Percentiles rank a stretch among this genome's conserved stretches.
phyloP scores from a whole-genome alignment of 2,113 vertebrate species.

The Chrysemys picta region DNA sequence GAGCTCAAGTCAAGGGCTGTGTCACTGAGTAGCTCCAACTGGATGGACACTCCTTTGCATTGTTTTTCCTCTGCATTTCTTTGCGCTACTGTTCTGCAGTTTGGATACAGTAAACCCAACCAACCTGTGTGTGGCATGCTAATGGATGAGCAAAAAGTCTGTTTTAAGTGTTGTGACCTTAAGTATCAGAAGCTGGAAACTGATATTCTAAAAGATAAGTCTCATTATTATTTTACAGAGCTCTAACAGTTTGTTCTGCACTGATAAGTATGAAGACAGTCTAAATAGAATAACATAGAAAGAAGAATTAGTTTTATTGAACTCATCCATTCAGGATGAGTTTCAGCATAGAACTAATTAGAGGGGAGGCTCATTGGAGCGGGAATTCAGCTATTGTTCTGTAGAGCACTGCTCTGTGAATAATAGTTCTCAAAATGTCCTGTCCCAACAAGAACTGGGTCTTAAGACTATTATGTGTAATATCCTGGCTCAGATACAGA shows the following conservation, averaged over 20 bases:
- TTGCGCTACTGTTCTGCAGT: background rate
- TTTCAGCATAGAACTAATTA: background rate
- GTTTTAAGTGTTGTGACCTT: background rate
- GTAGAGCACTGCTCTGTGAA: accelerated
- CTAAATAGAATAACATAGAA: background rate
- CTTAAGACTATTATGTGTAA: background rate
- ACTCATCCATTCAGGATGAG: background rate
- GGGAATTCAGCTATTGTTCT: background rate
- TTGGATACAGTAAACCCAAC: background rate
- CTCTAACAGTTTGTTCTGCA: background rate
- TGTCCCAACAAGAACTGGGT: background rate
- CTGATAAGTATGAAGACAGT: background rate
- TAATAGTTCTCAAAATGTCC: background rate
- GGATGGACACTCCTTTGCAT: background rate
- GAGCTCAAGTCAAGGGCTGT: too few species aligned
- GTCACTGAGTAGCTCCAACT: background rate
- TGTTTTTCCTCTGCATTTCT: background rate
- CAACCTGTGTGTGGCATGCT: background rate
- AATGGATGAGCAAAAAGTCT: background rate
- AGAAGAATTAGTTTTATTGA: background rate
- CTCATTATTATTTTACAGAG: background rate
- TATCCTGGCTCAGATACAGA: background rate
- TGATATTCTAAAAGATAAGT: background rate
- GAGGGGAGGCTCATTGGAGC: background rate
- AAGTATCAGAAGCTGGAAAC: background rate